Percentiles rank a stretch among this genome's conserved stretches.
phyloP scores from a whole-genome alignment of 2,797 vertebrate genomes.

The Typhlichthys eigenmanni region DNA sequence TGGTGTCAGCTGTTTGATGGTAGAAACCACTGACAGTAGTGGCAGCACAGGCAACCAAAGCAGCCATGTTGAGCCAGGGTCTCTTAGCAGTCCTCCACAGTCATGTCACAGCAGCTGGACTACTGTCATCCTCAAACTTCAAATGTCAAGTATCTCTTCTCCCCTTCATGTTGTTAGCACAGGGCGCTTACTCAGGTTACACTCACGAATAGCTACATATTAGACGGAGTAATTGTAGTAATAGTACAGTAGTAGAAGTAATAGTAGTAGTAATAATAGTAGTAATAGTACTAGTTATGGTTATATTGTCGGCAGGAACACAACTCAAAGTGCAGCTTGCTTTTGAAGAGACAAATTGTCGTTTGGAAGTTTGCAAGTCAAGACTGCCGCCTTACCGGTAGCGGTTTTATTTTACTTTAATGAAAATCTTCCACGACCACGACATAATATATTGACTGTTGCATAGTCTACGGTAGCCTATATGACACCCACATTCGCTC shows the following conservation, averaged over 20 bases:
- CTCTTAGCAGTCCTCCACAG: slow-evolving; percentile 19
- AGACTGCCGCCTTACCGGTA: not conserved
- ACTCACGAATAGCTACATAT: slow-evolving; percentile 16
- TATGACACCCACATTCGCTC: slow-evolving; percentile 11
- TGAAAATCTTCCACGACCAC: slow-evolving; percentile 4
- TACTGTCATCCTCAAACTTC: not conserved
- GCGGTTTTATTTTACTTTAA: not conserved
- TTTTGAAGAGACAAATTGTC: slow-evolving; percentile 41
- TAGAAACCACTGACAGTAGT: slow-evolving; percentile 24
- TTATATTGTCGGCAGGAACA: slow-evolving; percentile 44
- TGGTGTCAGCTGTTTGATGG: slow-evolving; percentile 27
- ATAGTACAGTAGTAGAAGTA: slow-evolving; percentile 64
- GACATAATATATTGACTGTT: not conserved
- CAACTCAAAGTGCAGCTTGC: slow-evolving; percentile 46
- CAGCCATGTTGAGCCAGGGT: slow-evolving; percentile 13
- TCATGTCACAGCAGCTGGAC: slow-evolving; percentile 28
- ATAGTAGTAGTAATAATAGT: slow-evolving; percentile 59
- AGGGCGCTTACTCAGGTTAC: slow-evolving; percentile 16
- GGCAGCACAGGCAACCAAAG: slow-evolving; percentile 30
- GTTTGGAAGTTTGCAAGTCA: not conserved
- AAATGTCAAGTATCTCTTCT: slow-evolving; percentile 31
- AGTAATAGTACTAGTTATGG: slow-evolving; percentile 54
- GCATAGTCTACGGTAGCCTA: not conserved
- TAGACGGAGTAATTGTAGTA: slow-evolving; percentile 36
- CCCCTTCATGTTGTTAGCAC: slow-evolving; percentile 31